These are phyloP conservation scores for Megalops cyprinoides DNA, from an alignment of 2,797 vertebrate species.

Conservation along the genomic window DNA sequence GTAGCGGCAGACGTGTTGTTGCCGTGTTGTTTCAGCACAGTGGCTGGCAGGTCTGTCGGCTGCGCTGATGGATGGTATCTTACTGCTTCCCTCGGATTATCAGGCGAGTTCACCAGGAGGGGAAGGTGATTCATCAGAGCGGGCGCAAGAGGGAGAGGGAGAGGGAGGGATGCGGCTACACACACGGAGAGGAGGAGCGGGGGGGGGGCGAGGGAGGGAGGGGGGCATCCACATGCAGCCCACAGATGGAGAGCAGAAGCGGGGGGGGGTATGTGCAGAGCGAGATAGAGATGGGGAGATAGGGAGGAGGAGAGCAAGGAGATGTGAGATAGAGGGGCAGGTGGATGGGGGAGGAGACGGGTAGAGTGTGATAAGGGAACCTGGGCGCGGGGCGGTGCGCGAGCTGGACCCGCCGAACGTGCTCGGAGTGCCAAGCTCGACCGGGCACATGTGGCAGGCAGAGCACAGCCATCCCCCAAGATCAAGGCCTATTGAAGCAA, in stretches of 20 bases:
- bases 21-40: constrained; percentile 31
- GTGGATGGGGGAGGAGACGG: background rate
- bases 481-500: background rate
- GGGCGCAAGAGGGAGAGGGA: constrained; percentile 18
- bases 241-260: constrained; percentile 15
- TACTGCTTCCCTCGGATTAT: constrained; percentile 48
- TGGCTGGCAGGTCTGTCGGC: constrained; percentile 36
- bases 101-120: constrained; percentile 44
- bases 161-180: background rate
- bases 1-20: constrained; percentile 10
- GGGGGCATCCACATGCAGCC: background rate
- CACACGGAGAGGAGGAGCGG: constrained; percentile 15
- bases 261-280: constrained; percentile 1
- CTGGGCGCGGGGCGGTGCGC: background rate
- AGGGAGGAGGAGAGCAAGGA: background rate
- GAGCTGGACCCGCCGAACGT: background rate
- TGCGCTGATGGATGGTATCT: constrained; percentile 41
- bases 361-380: background rate
- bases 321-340: background rate
- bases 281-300: background rate
- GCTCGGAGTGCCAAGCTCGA: constrained; percentile 2
- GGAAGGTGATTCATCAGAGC: constrained; percentile 45
- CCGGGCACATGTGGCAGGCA: background rate
- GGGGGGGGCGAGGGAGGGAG: background rate
- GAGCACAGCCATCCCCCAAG: background rate